Conservation (phyloP, 2,888 invertebrate species). For the Morpho deidamia region DNA sequence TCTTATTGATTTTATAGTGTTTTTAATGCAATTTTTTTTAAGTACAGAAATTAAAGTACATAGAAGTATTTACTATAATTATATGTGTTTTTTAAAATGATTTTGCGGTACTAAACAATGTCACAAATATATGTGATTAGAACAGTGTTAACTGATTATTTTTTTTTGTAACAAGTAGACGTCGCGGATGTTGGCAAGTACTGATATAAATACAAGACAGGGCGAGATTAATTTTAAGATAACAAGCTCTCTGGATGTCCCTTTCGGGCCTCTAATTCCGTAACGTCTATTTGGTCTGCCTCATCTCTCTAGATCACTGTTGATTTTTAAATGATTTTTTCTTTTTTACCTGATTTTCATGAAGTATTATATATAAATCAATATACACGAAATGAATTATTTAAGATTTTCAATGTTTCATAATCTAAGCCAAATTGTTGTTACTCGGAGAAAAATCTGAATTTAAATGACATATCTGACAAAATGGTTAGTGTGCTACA, state of each 20-base stretch:
- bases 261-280: constrained; percentile 24
- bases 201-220: constrained; percentile 5
- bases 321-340: constrained; percentile 29
- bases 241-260: constrained; percentile 17
- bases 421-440: constrained; percentile 70
- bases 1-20: constrained; percentile 43
- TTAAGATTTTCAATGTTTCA: constrained; percentile 52
- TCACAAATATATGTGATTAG: constrained; percentile 46
- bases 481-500: constrained; percentile 79
- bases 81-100: constrained; percentile 45
- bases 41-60: constrained; percentile 73
- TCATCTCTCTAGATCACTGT: constrained; percentile 26
- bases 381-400: constrained; percentile 43
- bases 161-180: constrained; percentile 38
- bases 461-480: constrained; percentile 78
- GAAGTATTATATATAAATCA: constrained; percentile 42
- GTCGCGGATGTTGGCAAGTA: constrained; percentile 37
- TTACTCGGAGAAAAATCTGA: constrained; percentile 76
- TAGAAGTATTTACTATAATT: constrained; percentile 68
- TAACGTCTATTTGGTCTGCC: constrained; percentile 26
- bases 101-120: constrained; percentile 37
- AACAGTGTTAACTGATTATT: constrained; percentile 23
- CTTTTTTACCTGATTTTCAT: constrained; percentile 46
- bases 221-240: constrained; percentile 33
- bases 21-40: constrained; percentile 64